Evolutionary conservation across 2,113 vertebrate genomes (phyloP).

Genomic region (Tachycineta bicolor): DNA sequence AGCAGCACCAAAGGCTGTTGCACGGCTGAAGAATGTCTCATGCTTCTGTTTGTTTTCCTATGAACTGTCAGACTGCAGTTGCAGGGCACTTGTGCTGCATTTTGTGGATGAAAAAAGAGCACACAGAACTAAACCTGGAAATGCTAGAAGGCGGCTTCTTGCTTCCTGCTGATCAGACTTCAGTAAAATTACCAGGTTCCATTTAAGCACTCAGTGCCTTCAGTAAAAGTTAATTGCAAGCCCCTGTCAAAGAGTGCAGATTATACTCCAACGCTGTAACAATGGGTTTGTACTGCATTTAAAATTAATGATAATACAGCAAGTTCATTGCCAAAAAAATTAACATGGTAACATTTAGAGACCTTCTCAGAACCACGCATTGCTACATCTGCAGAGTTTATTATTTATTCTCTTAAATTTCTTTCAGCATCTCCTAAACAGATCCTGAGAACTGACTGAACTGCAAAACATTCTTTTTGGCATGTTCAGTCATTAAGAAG

Average conservation of each 20-base stretch:
- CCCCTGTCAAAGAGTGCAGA: background rate
- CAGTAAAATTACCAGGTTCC: background rate
- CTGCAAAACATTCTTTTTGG: background rate
- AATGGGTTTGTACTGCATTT: background rate
- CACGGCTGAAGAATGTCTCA: background rate
- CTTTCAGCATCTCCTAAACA: background rate
- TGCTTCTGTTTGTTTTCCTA: background rate
- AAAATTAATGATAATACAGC: background rate
- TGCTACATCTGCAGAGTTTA: background rate
- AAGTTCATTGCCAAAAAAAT: background rate
- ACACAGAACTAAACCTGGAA: background rate
- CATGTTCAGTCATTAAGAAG: background rate
- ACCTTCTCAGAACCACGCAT: background rate
- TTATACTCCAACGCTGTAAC: background rate
- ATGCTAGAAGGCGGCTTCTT: background rate
- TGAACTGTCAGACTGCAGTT: background rate
- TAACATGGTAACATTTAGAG: background rate
- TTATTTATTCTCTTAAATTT: background rate
- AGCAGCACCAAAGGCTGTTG: background rate
- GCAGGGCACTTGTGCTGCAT: background rate
- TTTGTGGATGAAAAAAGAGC: background rate
- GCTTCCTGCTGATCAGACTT: background rate
- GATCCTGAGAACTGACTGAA: background rate
- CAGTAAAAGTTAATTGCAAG: constrained; percentile 1
- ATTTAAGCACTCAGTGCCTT: background rate